These are phyloP conservation scores for Euwallacea fornicatus DNA, from an alignment of 1,140 invertebrate genomes.

Conservation along the genomic window DNA sequence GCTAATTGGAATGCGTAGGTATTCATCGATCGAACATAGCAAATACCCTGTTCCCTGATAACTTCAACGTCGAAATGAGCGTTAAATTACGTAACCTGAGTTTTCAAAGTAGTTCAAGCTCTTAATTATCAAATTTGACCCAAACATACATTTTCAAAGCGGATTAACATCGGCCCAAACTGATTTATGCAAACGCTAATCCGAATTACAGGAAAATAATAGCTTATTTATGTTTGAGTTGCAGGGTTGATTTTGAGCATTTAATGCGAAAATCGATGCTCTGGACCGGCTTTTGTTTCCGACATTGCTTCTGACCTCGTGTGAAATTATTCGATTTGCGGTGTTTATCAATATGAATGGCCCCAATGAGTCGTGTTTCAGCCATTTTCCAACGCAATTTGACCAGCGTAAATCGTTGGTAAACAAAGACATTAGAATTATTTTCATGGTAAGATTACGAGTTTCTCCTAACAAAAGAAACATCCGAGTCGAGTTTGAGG, in stretches of 20 bases:
- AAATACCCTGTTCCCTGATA: not conserved
- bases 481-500: not conserved
- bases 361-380: not conserved
- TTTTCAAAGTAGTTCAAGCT: not conserved
- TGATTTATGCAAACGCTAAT: constrained; percentile 22
- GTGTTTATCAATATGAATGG: constrained; percentile 25
- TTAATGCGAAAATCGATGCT: constrained; percentile 25
- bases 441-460: too few species aligned
- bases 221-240: constrained; percentile 28
- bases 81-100: not conserved
- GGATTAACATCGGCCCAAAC: constrained; percentile 8
- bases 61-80: too few species aligned
- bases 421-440: too few species aligned
- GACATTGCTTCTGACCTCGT: constrained; percentile 21
- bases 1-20: not conserved
- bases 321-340: constrained; percentile 13
- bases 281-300: constrained; percentile 16
- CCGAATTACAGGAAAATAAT: constrained; percentile 19
- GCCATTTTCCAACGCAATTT: not conserved
- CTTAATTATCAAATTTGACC: constrained; percentile 8
- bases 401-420: not conserved
- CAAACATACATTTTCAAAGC: constrained; percentile 11
- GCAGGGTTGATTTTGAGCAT: constrained; percentile 18
- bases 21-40: not conserved
- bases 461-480: too few species aligned